These are phyloP conservation scores for Phengaris arion DNA, from an alignment of 2,888 invertebrate genomes.

Conservation along the genomic window DNA sequence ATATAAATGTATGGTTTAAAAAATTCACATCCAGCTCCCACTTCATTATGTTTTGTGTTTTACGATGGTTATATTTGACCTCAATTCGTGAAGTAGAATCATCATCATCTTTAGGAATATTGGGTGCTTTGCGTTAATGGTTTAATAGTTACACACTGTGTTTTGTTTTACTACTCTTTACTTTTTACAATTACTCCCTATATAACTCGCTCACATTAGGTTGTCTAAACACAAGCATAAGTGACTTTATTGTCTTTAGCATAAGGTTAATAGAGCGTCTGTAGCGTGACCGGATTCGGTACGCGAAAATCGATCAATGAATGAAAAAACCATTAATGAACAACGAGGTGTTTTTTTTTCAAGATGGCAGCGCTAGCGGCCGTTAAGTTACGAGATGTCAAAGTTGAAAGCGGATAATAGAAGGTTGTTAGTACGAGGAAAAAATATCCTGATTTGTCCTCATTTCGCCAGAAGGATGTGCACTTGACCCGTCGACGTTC, in stretches of 20 bases:
- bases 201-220: too few species aligned
- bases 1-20: neutral
- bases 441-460: constrained; percentile 12
- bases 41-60: constrained; percentile 6
- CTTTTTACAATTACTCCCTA: too few species aligned
- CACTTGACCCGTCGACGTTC: constrained; percentile 4
- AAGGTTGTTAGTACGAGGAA: constrained; percentile 4
- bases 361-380: neutral
- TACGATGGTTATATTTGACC: constrained; percentile 19
- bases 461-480: neutral
- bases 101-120: neutral
- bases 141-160: neutral
- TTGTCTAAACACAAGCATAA: too few species aligned
- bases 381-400: too few species aligned
- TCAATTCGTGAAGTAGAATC: neutral
- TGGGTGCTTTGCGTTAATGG: neutral
- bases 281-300: too few species aligned
- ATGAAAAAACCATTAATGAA: too few species aligned
- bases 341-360: neutral
- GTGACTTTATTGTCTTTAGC: too few species aligned
- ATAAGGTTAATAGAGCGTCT: too few species aligned
- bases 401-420: neutral
- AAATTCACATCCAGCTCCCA: constrained; percentile 12
- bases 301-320: too few species aligned
- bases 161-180: neutral